phyloP scores from a whole-genome alignment of 2,888 invertebrate genomes.

The Thalpophila matura region DNA sequence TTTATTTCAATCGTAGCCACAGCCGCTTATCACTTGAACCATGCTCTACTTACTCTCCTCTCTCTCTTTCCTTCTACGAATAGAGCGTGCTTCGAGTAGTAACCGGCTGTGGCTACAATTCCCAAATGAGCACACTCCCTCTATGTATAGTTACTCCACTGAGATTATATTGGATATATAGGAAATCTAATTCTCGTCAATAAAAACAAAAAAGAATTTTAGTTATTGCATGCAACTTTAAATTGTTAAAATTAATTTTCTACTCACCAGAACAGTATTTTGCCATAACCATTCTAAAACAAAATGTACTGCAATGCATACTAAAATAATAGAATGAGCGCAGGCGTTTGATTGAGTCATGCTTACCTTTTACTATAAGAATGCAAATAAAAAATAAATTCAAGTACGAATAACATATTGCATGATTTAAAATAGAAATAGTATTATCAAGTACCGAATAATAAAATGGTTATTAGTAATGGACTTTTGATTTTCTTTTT shows the following conservation, averaged over 20 bases:
- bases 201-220: background rate
- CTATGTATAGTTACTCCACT: too few relatives aligned
- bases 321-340: slow-evolving; percentile 56
- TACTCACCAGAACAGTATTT: slow-evolving; percentile 75
- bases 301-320: slow-evolving; percentile 69
- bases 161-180: too few relatives aligned
- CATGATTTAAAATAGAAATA: background rate
- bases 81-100: too few relatives aligned
- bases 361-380: slow-evolving; percentile 73
- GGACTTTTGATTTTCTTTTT: background rate
- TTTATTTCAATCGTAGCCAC: too few relatives aligned
- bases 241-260: slow-evolving; percentile 32
- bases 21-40: too few relatives aligned
- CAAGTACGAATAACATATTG: background rate
- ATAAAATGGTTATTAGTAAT: background rate
- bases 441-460: background rate
- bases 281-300: slow-evolving; percentile 73
- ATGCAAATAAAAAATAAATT: slow-evolving; percentile 37
- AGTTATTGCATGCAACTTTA: slow-evolving; percentile 38
- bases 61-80: too few relatives aligned
- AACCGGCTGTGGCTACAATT: too few relatives aligned
- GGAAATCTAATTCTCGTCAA: background rate
- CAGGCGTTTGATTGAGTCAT: slow-evolving; percentile 74
- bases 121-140: too few relatives aligned
- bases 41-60: too few relatives aligned